Conservation (phyloP, 2,888 invertebrate species). For the Yponomeuta plumbellus region DNA sequence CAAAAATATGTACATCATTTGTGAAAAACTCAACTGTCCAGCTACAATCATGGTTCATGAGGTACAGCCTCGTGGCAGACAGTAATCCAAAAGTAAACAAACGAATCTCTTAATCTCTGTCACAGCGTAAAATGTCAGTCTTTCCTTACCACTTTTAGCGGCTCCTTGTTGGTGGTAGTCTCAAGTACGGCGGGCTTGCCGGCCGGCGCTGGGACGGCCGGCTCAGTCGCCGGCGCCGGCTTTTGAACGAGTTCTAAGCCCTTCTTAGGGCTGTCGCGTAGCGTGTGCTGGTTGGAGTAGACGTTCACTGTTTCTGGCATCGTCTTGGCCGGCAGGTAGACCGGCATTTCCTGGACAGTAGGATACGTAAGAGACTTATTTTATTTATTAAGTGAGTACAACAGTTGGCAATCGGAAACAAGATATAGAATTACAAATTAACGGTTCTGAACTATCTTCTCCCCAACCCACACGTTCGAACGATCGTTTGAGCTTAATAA, state of each 20-base stretch:
- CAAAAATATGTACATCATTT: too few relatives aligned
- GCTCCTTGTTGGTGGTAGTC: slow-evolving; percentile 31
- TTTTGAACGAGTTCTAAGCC: slow-evolving; percentile 35
- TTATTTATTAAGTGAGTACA: too few relatives aligned
- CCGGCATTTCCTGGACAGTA: slow-evolving; percentile 40
- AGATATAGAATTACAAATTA: too few relatives aligned
- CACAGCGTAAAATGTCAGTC: background rate
- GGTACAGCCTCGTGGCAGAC: too few relatives aligned
- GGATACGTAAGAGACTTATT: background rate
- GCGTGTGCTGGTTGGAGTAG: slow-evolving; percentile 45
- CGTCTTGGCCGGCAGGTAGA: slow-evolving; percentile 49
- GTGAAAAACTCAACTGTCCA: too few relatives aligned
- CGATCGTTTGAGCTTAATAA: too few relatives aligned
- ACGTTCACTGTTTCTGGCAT: slow-evolving; percentile 57
- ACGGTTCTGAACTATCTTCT: too few relatives aligned
- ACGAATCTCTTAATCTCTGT: background rate
- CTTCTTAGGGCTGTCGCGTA: slow-evolving; percentile 61
- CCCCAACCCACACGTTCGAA: too few relatives aligned
- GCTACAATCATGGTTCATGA: too few relatives aligned
- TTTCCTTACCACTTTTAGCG: slow-evolving; percentile 18
- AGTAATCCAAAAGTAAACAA: too few relatives aligned
- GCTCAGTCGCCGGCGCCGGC: slow-evolving; percentile 17
- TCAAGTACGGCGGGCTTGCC: slow-evolving; percentile 16
- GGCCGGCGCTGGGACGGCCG: background rate
- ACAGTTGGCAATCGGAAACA: too few relatives aligned